phyloP scores from a whole-genome alignment of 2,888 invertebrate species.

The Lycia hirtaria region DNA sequence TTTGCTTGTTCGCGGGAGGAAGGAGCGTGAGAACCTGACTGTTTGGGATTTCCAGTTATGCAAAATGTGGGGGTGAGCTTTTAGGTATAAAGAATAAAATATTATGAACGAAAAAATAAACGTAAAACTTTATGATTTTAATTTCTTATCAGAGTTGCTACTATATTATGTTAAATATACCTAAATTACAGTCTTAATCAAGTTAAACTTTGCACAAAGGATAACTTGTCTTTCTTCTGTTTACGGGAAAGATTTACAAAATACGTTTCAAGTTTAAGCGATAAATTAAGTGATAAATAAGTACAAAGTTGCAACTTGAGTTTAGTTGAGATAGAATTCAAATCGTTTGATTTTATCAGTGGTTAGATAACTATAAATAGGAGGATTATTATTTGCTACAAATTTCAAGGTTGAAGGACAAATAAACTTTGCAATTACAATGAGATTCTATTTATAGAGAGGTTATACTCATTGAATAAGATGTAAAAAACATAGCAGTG shows the following conservation, averaged over 20 bases:
- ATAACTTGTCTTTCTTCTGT: slow-evolving; percentile 13
- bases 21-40: too few species aligned
- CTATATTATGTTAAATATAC: neutral
- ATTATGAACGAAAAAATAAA: too few species aligned
- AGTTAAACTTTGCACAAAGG: slow-evolving; percentile 3
- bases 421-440: too few species aligned
- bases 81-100: too few species aligned
- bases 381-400: neutral
- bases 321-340: neutral
- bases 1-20: too few species aligned
- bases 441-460: too few species aligned
- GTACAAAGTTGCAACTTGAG: neutral
- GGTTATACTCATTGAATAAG: too few species aligned
- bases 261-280: slow-evolving; percentile 8
- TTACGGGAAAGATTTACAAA: slow-evolving; percentile 17
- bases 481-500: too few species aligned
- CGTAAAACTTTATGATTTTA: too few species aligned
- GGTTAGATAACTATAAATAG: neutral
- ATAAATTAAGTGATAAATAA: neutral
- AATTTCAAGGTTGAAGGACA: neutral
- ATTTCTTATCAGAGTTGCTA: neutral
- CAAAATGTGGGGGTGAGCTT: too few species aligned
- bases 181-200: neutral
- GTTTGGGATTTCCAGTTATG: too few species aligned
- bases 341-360: neutral